Evolutionary conservation across 2,888 invertebrate species (phyloP), one percentile per base, ranked within the genome.

Genomic region (Thera britannica): DNA sequence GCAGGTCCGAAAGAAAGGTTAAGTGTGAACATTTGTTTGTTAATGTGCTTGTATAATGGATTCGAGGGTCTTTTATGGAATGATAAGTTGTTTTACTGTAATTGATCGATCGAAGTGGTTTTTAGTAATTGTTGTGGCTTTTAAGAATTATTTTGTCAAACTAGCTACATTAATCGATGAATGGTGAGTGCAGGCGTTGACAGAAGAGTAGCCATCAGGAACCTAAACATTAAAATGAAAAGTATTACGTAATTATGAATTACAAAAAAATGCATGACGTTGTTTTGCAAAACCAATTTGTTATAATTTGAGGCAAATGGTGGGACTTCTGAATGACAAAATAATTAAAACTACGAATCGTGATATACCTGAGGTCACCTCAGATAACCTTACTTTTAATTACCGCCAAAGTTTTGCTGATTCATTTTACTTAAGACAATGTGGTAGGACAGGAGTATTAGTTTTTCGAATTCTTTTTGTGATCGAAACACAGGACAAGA

Each of bases 401-500:
- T 51, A 23, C 11, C 35, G 8, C 54, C 34, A 12, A 55, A 55
- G 41, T 56, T 56, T 0, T 36, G 56, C 51, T 65, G 60, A 56
- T n/a, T 57, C 44, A 56, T 7, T 56, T 8, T 8, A n/a, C 60
- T 41, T 8, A 36, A 41, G 23, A 44, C 41, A 38, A 12, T 59
- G 35, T 35, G 48, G 23, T 23, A 23, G 23, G 1, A 23, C 23
- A 23, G 97, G 97, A 11, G 95, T 96, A 0, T 96, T 97, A 95
- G 95, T 96, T 34, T 81, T 85, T 7, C 79, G 83, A 34, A 65
- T 86, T 44, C 83, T 89, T 7, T 85, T 95, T 6, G 89, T 95
- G 2, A 94, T 96, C 93, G 96, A 96, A 86, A 95, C n/a, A 90
- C 95, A 58, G 95, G 96, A 3, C 86, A 89, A 0, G 81, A 87